phyloP scores from a whole-genome alignment of 2,797 vertebrate species.

The Lerista edwardsae region DNA sequence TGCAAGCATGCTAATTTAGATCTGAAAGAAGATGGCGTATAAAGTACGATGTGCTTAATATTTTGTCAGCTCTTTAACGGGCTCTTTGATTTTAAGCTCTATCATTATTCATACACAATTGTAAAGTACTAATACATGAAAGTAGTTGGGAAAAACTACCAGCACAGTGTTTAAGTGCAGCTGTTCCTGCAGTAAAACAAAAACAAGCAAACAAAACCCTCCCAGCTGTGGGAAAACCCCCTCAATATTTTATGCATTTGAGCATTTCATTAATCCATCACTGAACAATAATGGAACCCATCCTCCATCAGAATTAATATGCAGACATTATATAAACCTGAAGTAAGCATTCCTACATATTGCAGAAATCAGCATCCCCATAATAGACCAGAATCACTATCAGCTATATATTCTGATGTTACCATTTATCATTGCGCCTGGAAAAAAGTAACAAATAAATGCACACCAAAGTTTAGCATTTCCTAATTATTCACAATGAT shows the following conservation, averaged over 20 bases:
- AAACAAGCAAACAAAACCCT: background rate
- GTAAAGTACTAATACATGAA: background rate
- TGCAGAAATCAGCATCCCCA: background rate
- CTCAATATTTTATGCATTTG: background rate
- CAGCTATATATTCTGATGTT: background rate
- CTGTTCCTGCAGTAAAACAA: background rate
- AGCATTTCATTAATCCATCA: background rate
- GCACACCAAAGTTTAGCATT: background rate
- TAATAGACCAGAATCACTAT: background rate
- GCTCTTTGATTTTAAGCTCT: background rate
- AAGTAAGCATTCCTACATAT: slow-evolving; percentile 16
- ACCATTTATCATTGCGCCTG: background rate
- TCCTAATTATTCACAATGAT: background rate
- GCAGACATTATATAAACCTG: background rate
- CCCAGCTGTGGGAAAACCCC: background rate
- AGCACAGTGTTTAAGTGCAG: slow-evolving; percentile 7
- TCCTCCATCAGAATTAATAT: background rate
- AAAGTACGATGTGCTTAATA: background rate
- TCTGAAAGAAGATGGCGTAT: background rate
- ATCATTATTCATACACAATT: background rate
- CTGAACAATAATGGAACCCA: background rate
- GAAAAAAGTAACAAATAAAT: too few species aligned
- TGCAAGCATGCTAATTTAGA: background rate
- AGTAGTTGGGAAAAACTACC: background rate
- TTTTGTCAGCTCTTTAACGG: slow-evolving; percentile 3